phyloP scores from a whole-genome alignment of 2,113 vertebrate species.

The Cololabis saira region DNA sequence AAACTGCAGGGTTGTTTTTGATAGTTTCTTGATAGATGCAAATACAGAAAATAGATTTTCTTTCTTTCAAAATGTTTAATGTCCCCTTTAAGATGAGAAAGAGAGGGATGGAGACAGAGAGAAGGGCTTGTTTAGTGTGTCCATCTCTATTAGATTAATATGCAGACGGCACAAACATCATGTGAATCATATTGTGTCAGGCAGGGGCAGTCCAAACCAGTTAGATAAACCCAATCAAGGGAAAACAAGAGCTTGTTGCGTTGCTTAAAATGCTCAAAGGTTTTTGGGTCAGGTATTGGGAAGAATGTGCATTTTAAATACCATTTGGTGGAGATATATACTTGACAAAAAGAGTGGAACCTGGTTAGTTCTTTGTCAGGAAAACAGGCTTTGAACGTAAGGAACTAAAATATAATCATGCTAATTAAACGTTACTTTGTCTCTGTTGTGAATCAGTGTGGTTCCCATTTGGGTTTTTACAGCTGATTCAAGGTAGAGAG shows the following conservation, averaged over 20 bases:
- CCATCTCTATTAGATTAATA: slow-evolving; percentile 56
- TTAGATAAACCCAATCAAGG: background rate
- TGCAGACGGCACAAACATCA: slow-evolving; percentile 61
- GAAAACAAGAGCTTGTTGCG: slow-evolving; percentile 3
- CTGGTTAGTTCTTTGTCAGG: background rate
- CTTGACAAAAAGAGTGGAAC: background rate
- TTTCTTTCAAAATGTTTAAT: too few species aligned
- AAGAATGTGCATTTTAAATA: background rate
- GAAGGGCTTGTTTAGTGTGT: slow-evolving; percentile 3
- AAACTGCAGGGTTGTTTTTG: too few species aligned
- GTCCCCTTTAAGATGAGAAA: too few species aligned
- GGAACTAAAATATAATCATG: too few species aligned
- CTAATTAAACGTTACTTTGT: too few species aligned
- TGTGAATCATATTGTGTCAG: slow-evolving; percentile 43
- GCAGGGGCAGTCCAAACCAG: slow-evolving; percentile 33
- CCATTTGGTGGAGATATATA: background rate
- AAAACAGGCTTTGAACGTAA: too few species aligned
- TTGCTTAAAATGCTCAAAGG: background rate
- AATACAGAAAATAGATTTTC: too few species aligned
- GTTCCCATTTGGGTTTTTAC: background rate
- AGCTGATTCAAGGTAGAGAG: background rate
- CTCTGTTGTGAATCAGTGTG: too few species aligned
- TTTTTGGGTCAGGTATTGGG: background rate
- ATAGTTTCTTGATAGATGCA: too few species aligned
- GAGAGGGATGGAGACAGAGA: background rate